Evolutionary conservation across 2,888 invertebrate genomes (phyloP).

Genomic region (Caenorhabditis sp.): DNA sequence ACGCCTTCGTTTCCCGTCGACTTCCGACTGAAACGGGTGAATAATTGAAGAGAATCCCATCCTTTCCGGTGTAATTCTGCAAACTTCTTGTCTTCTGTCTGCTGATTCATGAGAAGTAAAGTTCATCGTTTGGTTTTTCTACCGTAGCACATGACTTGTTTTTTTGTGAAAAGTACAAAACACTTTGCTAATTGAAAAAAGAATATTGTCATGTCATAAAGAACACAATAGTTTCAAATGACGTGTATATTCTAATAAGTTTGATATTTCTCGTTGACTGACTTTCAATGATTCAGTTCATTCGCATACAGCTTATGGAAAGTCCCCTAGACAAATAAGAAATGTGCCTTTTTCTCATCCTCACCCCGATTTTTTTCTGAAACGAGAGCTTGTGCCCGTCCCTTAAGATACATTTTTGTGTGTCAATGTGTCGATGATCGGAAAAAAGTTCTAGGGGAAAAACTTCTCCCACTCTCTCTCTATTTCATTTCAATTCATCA

Average conservation of each 20-base stretch:
- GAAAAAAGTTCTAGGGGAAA: conserved; percentile 16
- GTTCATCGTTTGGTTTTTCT: not conserved
- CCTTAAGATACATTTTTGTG: conserved; percentile 51
- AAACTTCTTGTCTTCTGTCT: not conserved
- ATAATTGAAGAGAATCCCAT: conserved; percentile 1
- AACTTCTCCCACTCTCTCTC: conserved; percentile 14
- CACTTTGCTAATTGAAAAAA: conserved; percentile 6
- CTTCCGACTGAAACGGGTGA: conserved; percentile 26
- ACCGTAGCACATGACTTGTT: conserved; percentile 5
- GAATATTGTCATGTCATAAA: not conserved
- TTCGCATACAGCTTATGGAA: conserved; percentile 63
- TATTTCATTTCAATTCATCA: conserved; percentile 42
- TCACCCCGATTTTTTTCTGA: not conserved
- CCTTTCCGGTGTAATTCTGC: not conserved
- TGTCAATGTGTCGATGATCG: conserved; percentile 12
- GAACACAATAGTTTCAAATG: conserved; percentile 10
- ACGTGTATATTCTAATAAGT: conserved; percentile 8
- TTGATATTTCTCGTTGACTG: conserved; percentile 6
- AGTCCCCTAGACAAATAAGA: conserved; percentile 33
- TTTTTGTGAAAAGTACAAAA: conserved; percentile 3
- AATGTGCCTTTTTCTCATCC: conserved; percentile 21
- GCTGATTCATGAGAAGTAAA: not conserved
- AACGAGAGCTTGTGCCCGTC: conserved; percentile 15
- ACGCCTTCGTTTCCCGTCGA: conserved; percentile 29
- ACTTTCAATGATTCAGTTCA: conserved; percentile 60